Base-by-base conservation (phyloP, 2,888 invertebrate species). In the Aricia artaxerxes region DNA sequence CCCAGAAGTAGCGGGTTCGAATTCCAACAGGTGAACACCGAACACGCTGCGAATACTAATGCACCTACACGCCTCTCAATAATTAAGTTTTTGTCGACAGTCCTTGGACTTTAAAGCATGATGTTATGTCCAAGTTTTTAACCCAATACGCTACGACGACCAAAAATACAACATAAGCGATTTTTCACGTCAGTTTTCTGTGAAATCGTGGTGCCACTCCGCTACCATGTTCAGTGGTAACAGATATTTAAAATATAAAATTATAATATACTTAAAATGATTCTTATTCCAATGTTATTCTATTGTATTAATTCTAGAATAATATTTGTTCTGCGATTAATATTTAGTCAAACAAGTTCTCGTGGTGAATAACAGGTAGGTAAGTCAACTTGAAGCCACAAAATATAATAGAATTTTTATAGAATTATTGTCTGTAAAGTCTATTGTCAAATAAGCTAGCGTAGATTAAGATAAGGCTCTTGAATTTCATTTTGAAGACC, bases 1-100 rank as follows among this genome's bases (percentile, higher is more conserved):
- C 73, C 44, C 4, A 73, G 73, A 44, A 73, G 73, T 73, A 73
- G 73, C 73, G 73, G 73, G 44, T 73, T 73, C 35, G 73, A 73
- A 73, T 73, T 44, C n/a, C n/a, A 40, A 7, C 72, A 72, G 11
- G 72, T 35, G 31, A 35, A 64, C 44, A 44, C 38, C 11, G 6
- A 4, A 24, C 40, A 44, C 40, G 73, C 2, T 44, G 73, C 16
- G 73, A 9, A 73, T 44, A 73, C 73, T 73, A 73, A 73, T 44
- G 24, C 9, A 31, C 9, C 64, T 31, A 64, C 31, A 31, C 31
- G 64, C 9, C 31, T 31, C 7, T 24, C 64, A 9, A 64, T 31
- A 64, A 31, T 64, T 64, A 31, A 11, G 64, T 64, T 64, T 31
- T 64, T 64, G 64, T 64, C 64, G 31, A 31, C 64, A 1, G 31